phyloP scores from a whole-genome alignment of 2,888 invertebrate genomes.

The Microchrysa polita region DNA sequence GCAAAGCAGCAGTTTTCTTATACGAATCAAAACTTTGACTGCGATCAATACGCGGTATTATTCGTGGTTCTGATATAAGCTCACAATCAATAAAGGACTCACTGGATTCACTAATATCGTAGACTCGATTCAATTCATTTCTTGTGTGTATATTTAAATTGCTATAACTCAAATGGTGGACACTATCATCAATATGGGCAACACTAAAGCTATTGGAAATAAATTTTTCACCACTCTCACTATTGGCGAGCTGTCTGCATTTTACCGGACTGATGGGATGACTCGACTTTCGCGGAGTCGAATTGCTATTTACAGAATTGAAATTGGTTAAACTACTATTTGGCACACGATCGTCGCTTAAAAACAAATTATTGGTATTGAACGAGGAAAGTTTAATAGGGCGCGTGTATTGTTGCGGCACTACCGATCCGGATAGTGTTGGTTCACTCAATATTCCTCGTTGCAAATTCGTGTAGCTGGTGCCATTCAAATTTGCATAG shows the following conservation, averaged over 20 bases:
- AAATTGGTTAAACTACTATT: slow-evolving; percentile 37
- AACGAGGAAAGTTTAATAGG: slow-evolving; percentile 19
- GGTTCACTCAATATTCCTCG: slow-evolving; percentile 25
- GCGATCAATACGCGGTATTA: slow-evolving; percentile 35
- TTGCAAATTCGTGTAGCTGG: not conserved
- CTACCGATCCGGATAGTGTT: slow-evolving; percentile 10
- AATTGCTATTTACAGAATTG: not conserved
- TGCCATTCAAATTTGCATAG: not conserved
- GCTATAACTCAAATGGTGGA: slow-evolving; percentile 3
- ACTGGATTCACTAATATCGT: not conserved
- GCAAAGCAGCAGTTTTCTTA: slow-evolving; percentile 9
- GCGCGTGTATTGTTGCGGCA: slow-evolving; percentile 19
- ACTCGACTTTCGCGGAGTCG: not conserved
- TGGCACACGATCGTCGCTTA: slow-evolving; percentile 36
- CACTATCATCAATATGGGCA: slow-evolving; percentile 9
- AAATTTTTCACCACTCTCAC: slow-evolving; percentile 21
- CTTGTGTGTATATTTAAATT: not conserved
- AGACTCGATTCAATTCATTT: not conserved
- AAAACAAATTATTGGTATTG: slow-evolving; percentile 25
- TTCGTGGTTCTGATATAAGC: slow-evolving; percentile 1
- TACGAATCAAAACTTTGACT: slow-evolving; percentile 41
- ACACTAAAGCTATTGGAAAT: slow-evolving; percentile 18
- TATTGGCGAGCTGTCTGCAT: not conserved
- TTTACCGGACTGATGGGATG: not conserved
- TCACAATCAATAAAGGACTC: slow-evolving; percentile 5